Base-by-base conservation (phyloP, 2,113 vertebrate species). In the Regulus satrapa region DNA sequence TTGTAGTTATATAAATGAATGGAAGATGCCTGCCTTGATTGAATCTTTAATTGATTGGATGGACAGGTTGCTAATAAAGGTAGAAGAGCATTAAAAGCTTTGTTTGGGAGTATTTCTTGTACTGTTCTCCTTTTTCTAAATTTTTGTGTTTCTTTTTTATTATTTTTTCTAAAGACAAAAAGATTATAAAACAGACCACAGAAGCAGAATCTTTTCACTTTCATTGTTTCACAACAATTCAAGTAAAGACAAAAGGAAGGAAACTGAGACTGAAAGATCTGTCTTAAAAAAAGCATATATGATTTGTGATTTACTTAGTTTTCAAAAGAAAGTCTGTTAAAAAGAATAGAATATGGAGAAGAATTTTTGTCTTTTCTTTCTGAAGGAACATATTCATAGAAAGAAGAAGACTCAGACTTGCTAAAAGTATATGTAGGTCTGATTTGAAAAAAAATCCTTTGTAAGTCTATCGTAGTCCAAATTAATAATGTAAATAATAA, bases 11-110 rank as follows among this genome's bases (percentile, higher is more conserved):
- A 89, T 48, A 82, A 93, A 77, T 77, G 71, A 94, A 87, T 73
- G 49, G 77, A 85, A 73, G 49, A 46, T 73, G 61, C 91, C 36
- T 91, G 7, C 85, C 71, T 93, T 52, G 41, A 41, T 75, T 85
- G 55, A 31, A 13, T 64, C 89, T 96, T 95, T 80, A 90, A 89
- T 88, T 26, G 73, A 69, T 91, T 69, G 66, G 18, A 55, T 85
- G 68, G 32, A 29, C 55, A 74, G 56, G 40, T 66, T 93, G 82
- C 90, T 93, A 92, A 83, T 92, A 67, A 93, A 77, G 51, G 62
- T 23, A 63, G 56, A 85, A 75, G 41, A 83, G 51, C 49, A 76
- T 74, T 91, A 54, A 89, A 89, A 89, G 32, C 34, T 23, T 31
- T 40, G 21, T 62, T 76, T 92, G 58, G 80, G 85, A 86, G 31